phyloP scores from a whole-genome alignment of 1,140 invertebrate genomes.

The Sycobia sp. region DNA sequence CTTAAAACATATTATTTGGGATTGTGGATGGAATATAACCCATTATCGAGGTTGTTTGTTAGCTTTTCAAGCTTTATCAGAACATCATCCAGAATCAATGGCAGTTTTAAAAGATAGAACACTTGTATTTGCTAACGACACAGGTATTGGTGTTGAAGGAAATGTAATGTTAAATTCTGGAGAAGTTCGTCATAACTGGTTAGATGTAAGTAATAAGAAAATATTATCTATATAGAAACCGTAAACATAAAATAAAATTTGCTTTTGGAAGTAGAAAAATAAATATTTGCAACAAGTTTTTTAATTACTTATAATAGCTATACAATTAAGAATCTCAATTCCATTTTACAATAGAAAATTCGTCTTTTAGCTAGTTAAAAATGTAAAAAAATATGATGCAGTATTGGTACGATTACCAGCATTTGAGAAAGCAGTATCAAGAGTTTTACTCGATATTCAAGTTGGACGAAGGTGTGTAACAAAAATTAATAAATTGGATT shows the following conservation, averaged over 20 bases:
- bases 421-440: constrained; percentile 83
- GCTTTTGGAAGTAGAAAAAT: too few relatives aligned
- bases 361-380: constrained; percentile 80
- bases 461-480: constrained; percentile 75
- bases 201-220: constrained; percentile 70
- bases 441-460: constrained; percentile 79
- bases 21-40: constrained; percentile 86
- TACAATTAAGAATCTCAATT: too few relatives aligned
- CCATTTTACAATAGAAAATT: too few relatives aligned
- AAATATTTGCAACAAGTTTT: constrained; percentile 1
- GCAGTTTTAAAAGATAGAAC: constrained; percentile 70
- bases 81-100: constrained; percentile 75
- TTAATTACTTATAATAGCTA: not conserved
- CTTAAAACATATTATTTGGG: constrained; percentile 71
- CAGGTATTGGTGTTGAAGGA: constrained; percentile 86
- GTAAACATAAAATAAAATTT: too few relatives aligned
- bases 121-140: constrained; percentile 84
- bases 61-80: constrained; percentile 73
- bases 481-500: constrained; percentile 51
- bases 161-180: constrained; percentile 87
- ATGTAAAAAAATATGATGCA: constrained; percentile 76
- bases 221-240: too few relatives aligned
- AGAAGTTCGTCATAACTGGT: constrained; percentile 89
- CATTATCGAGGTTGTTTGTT: constrained; percentile 84
- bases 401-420: constrained; percentile 76